Base-by-base conservation (phyloP, 2,888 invertebrate genomes). In the Piscicola geometra region DNA sequence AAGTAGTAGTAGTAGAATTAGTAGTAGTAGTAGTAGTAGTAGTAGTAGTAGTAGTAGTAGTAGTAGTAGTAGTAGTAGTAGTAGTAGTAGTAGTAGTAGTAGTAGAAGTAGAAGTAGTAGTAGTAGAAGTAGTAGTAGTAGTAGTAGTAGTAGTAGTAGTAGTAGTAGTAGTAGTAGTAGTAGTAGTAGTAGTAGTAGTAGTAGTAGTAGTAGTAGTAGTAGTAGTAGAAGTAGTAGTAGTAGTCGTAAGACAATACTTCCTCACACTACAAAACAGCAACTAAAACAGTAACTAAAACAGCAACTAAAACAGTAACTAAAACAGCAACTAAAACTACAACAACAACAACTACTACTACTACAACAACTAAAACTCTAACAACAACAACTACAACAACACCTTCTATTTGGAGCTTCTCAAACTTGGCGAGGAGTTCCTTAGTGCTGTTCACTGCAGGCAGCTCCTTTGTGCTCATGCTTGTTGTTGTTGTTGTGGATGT, bases 1-100 rank as follows among this genome's bases (percentile, higher is more conserved):
- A 3, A 56, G 77, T 35, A 73, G 75, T 73, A 73, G 76, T 74
- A 74, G 68, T 52, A 72, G 68, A 50, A 56, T 33, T 56, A 30
- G 73, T 56, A 2, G 60, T 56, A 30, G 60, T 56, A 2, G 76
- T 47, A 77, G 75, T 73, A 75, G 74, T 71, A 77, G 68, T 33
- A 76, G 56, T 56, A 72, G 68, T 15, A 56, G 56, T 30, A 21
- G 52, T 56, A 30, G 52, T 52, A 56, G 72, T 60, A 56, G 72
- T 64, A 9, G 77, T 50, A 76, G 75, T 73, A 70, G 76, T 41
- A 15, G 41, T 41, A 15, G 41, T 41, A 15, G 41, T 41, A 15
- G 41, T 41, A 15, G 41, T 41, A 15, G 41, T 41, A 15, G 41
- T 41, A 15, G 41, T 41, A 15, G 41, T 41, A 15, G 41, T 41